Base-by-base conservation (phyloP, 2,797 vertebrate genomes). In the Psittacula derbiana region DNA sequence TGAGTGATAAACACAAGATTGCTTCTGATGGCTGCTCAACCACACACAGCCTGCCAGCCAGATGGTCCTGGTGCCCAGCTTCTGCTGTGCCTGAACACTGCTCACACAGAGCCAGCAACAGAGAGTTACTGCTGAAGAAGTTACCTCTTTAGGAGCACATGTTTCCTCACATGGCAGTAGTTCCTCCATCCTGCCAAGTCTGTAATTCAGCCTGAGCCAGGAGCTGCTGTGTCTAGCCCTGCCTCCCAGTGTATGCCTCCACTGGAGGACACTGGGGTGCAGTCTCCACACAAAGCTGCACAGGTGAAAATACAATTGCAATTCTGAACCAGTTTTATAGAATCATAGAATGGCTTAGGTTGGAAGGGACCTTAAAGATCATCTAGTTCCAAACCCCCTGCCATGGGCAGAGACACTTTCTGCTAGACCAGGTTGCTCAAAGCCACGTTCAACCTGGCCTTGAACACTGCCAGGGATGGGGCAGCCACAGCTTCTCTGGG, bases 101-200 rank as follows among this genome's bases (percentile, higher is more conserved):
- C 31, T 76, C 28, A 12, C 2, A 1, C 28, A 67, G 55, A 76
- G n/a, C 44, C 1, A 2, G 67, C 31, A 58, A 25, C 14, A 41
- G 11, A 16, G 52, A 62, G 16, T 7, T 30, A 24, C 24, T 19
- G 33, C 49, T 27, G 40, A 49, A 44, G 25, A 49, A 36, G 16
- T 33, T 10, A 9, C 66, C 38, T 61, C 58, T 73, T 36, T 2
- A 38, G 38, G 27, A 81, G 24, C 50, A 38, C 1, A 0, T 16
- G 23, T 28, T 11, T 23, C 62, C 52, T 66, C 24, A 3, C 8
- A 5, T 19, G 17, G 23, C 57, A 78, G 16, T 18, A n/a, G 38
- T 15, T 70, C 49, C 47, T 64, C 1, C 0, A n/a, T 55, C 66
- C 47, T 40, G 25, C 41, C 0, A 3, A 60, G 61, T 11, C 24